These are phyloP conservation scores for Molorchus minor DNA, from an alignment of 2,888 invertebrate genomes.

Conservation along the genomic window DNA sequence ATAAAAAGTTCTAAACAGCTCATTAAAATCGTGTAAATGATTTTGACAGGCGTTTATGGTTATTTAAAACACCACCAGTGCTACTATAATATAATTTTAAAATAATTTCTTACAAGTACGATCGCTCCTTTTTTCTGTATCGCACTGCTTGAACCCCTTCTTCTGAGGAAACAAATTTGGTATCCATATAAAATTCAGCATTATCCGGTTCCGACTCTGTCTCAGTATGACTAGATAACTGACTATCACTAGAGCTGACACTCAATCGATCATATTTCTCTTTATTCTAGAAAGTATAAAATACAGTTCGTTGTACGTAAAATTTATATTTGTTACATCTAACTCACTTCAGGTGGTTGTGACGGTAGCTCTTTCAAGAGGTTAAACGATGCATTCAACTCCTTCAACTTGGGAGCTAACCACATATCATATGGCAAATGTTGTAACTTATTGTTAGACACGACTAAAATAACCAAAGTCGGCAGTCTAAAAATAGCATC, in stretches of 20 bases:
- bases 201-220: slow-evolving; percentile 54
- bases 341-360: slow-evolving; percentile 64
- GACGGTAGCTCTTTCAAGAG: slow-evolving; percentile 79
- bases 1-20: too few species aligned
- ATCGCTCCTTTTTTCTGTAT: slow-evolving; percentile 59
- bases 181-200: slow-evolving; percentile 55
- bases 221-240: slow-evolving; percentile 59
- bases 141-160: slow-evolving; percentile 54
- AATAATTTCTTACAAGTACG: slow-evolving; percentile 58
- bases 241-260: slow-evolving; percentile 61
- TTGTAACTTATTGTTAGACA: slow-evolving; percentile 93
- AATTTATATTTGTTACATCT: too few species aligned
- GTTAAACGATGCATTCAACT: slow-evolving; percentile 90
- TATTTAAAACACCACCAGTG: too few species aligned
- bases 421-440: slow-evolving; percentile 85
- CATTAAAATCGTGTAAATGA: too few species aligned
- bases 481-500: slow-evolving; percentile 84
- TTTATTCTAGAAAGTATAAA: slow-evolving; percentile 47
- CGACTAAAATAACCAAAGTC: slow-evolving; percentile 80
- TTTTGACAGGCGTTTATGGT: too few species aligned
- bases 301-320: background rate
- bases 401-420: slow-evolving; percentile 85
- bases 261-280: slow-evolving; percentile 60
- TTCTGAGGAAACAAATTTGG: slow-evolving; percentile 50
- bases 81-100: too few species aligned